These are phyloP conservation scores for Salticus scenicus DNA, from an alignment of 2,888 invertebrate genomes.

Conservation along the genomic window DNA sequence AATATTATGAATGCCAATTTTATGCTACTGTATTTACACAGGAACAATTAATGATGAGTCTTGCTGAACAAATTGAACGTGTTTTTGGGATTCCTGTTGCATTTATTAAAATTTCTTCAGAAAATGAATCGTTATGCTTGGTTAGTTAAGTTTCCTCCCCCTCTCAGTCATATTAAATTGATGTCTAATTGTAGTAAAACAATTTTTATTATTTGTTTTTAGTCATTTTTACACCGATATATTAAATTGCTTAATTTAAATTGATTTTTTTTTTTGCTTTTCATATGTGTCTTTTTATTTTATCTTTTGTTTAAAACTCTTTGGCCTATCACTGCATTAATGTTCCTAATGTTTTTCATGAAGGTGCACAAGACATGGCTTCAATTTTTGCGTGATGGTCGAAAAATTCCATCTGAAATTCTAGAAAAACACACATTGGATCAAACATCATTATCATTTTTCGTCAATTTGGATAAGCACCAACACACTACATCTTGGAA, in stretches of 20 bases:
- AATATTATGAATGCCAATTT: not conserved
- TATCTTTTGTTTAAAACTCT: too few relatives aligned
- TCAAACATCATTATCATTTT: conserved; percentile 28
- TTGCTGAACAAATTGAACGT: conserved; percentile 1
- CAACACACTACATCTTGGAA: conserved; percentile 22
- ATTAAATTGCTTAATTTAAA: not conserved
- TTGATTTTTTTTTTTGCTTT: too few relatives aligned
- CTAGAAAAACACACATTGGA: conserved; percentile 19
- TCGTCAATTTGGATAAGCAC: conserved; percentile 22
- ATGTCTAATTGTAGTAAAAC: not conserved
- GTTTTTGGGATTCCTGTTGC: conserved; percentile 36
- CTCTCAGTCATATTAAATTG: not conserved
- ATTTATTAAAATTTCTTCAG: conserved; percentile 20
- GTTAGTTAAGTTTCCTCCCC: conserved; percentile 56
- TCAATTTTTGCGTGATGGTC: conserved; percentile 24
- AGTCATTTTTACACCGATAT: not conserved
- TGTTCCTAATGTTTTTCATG: not conserved
- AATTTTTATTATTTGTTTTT: not conserved
- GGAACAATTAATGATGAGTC: conserved; percentile 20
- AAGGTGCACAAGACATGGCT: conserved; percentile 47
- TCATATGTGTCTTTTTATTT: too few relatives aligned
- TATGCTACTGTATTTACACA: too few relatives aligned
- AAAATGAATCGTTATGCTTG: conserved; percentile 62
- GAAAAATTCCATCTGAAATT: conserved; percentile 34
- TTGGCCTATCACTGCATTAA: not conserved